Evolutionary conservation across 2,888 invertebrate species (phyloP), one percentile per base, ranked within the genome.

Genomic region (Alcis repandata): DNA sequence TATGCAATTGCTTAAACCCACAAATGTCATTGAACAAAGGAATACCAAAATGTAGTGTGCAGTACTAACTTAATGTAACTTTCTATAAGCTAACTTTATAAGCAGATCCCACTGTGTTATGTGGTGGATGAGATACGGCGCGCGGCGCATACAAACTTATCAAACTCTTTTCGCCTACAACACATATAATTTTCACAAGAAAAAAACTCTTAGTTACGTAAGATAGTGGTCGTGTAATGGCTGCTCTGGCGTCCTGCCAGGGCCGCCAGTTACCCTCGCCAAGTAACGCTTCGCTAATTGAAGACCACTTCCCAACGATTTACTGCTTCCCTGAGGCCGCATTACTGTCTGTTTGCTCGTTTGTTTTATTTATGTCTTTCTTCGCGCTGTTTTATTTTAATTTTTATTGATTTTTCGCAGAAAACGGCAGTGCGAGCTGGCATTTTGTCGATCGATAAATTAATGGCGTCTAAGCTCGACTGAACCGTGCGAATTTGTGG

Each of bases 331-430:
- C 51, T 51, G 33, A 49, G 49, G 27, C 51, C 17, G n/a, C 32
- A 49, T 52, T 60, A 45, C 53, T 45, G 65, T 52, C 33, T 57
- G 43, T 58, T 57, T 57, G 32, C 4, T 58, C 40, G 27, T 59
- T 51, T 52, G n/a, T 22, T 54, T 48, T 46, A 53, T 53, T 53
- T 46, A 46, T 17, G 15, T 11, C 33, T 40, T 6, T 45, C 13
- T 19, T 43, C 27, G 6, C 27, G 2, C 33, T 22, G 38, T 36
- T 45, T 41, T 36, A 45, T 60, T 52, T 60, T 10, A 45, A 36
- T 27, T 32, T 49, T 49, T 32, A 40, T n/a, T n/a, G n/a, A n/a
- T n/a, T n/a, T n/a, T n/a, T n/a, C n/a, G n/a, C n/a, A n/a, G n/a
- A n/a, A n/a, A n/a, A n/a, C n/a, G n/a, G n/a, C n/a, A n/a, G n/a